Base-by-base conservation (phyloP, 2,888 invertebrate genomes). In the Lasioglossum marginatum region DNA sequence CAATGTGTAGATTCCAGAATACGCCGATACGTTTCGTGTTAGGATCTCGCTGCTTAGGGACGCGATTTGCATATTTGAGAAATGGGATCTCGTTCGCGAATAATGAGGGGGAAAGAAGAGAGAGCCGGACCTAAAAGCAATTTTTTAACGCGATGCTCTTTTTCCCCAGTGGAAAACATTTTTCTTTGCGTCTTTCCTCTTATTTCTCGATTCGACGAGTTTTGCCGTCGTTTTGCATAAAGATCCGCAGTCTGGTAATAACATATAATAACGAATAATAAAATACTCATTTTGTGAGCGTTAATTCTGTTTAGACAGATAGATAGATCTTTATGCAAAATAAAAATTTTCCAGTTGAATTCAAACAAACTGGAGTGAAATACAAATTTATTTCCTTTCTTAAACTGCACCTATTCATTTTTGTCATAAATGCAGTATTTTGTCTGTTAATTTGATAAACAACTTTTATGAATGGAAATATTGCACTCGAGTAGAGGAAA, bases 1-100 rank as follows among this genome's bases (percentile, higher is more conserved):
- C 79, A 72, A 87, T 70, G 70, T 52, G 71, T 52, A 23, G 70
- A 85, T 81, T 83, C 83, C 91, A 79, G 79, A 89, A 86, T 82
- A 34, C 31, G 79, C 27, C 73, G 77, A 87, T 81, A 79, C 72
- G 79, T 77, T 82, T 83, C 70, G 73, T 34, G n/a, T 23, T 57
- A 23, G 12, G 48, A 83, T 82, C 57, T 45, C 0, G 37, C 0
- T 23, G 37, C 34, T 68, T 34, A 40, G 8, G 40, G 31, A 23
- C 68, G 73, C 40, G 23, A 74, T 83, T 68, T 57, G 57, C 72
- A 72, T 76, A 66, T 72, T 66, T 27, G 45, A 82, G 8, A 45
- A 48, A 63, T 19, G 68, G 60, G 70, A 77, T 78, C 83, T 78
- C 83, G 73, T 27, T 27, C 57, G 57, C 31, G 31, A 43, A 73